Base-by-base conservation (phyloP, 2,113 vertebrate genomes). In the Cyanocitta stelleri region DNA sequence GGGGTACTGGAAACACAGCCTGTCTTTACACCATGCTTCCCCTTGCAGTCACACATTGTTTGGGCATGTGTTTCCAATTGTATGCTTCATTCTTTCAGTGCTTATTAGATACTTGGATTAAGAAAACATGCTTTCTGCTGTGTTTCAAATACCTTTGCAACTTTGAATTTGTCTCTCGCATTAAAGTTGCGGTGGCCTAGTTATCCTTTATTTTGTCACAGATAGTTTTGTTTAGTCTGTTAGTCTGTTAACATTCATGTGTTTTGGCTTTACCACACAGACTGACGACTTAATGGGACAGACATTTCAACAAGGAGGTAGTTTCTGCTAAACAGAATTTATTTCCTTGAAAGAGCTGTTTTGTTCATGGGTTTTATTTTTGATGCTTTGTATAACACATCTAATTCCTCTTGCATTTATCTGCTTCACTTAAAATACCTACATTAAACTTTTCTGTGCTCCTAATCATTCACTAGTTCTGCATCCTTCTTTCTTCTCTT, bases 191-290 rank as follows among this genome's bases (percentile, higher is more conserved):
- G 2, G 72, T 78, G 76, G 64, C 75, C 30, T 75, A 83, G 63
- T 82, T 95, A 87, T 66, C 69, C 68, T 87, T 95, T 88, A 77
- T 92, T 94, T 95, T 94, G 79, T 87, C 90, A 95, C 39, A 74
- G 93, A 85, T 85, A 95, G 86, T 90, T 96, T 83, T 88, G 76
- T 97, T 94, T 85, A 93, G 87, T 90, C 85, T 97, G 77, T 94
- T 93, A 90, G 87, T 93, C 77, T 94, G 68, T 66, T 96, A 83
- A 80, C 55, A 66, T 95, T 93, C 63, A 59, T 69, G 69, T 74
- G 85, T 95, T 92, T 93, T 97, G 93, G 91, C 83, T 95, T 85
- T 89, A 81, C 78, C 66, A 52, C 75, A 59, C 55, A 95, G 85
- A 51, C 48, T 55, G 66, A 85, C 82, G 80, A 95, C 44, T 94